phyloP scores from a whole-genome alignment of 2,797 vertebrate genomes.

The Varecia variegata region DNA sequence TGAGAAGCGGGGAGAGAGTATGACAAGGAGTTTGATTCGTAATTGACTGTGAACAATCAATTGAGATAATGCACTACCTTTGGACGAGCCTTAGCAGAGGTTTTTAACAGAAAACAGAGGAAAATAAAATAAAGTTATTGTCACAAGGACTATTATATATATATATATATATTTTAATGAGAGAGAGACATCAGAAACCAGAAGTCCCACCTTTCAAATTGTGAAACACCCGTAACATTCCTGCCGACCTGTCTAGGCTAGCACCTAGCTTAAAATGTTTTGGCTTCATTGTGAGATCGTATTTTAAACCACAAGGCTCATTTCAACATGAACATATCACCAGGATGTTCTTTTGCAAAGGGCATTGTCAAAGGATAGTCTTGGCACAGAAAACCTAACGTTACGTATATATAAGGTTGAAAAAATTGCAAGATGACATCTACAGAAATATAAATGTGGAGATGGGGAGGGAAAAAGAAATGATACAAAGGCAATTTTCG shows the following conservation, averaged over 20 bases:
- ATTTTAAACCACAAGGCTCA: not conserved
- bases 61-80: no score
- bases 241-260: not conserved
- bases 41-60: no score
- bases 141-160: not conserved
- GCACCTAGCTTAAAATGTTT: not conserved
- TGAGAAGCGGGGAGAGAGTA: no score
- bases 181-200: not conserved
- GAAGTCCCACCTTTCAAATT: not conserved
- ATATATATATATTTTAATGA: not conserved
- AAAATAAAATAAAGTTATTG: not conserved
- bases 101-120: not conserved
- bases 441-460: not conserved
- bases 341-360: constrained; percentile 16
- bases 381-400: constrained; percentile 13
- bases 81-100: not conserved
- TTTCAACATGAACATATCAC: not conserved
- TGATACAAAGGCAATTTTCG: not conserved
- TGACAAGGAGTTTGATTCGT: no score
- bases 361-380: not conserved
- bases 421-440: not conserved
- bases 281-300: not conserved
- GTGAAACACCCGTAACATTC: not conserved
- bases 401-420: not conserved
- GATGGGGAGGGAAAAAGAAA: constrained; percentile 9